These are phyloP conservation scores for Drosophila melanocephala DNA, from an alignment of 2,888 invertebrate genomes.

Conservation along the genomic window DNA sequence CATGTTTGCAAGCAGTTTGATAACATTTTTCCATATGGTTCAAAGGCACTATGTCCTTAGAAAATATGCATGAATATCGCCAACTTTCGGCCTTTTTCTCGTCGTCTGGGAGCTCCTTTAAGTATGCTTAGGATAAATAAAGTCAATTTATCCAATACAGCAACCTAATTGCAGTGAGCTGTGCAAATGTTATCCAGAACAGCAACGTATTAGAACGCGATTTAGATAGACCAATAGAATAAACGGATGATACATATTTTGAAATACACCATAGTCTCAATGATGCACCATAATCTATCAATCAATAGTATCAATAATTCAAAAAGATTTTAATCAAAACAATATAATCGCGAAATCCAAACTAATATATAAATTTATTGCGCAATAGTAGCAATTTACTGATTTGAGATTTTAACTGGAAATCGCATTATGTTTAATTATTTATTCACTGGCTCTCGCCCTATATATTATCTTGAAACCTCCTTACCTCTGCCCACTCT, in stretches of 20 bases:
- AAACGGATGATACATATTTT: not conserved
- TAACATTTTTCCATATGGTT: not conserved
- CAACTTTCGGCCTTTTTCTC: not conserved
- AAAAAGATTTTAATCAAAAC: not conserved
- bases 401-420: not conserved
- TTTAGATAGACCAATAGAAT: not conserved
- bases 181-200: not conserved
- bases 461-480: conserved; percentile 10
- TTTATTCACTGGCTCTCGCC: not conserved
- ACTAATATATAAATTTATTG: not conserved
- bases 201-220: not conserved
- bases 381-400: not conserved
- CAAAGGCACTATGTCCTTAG: not conserved
- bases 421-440: not conserved
- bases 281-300: not conserved
- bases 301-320: not conserved
- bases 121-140: not conserved
- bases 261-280: not conserved
- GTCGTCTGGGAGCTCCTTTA: not conserved
- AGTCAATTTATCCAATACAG: not conserved
- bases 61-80: not conserved
- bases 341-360: not conserved
- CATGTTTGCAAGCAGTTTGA: not conserved
- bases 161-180: not conserved
- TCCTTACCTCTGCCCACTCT: not conserved